A percentile compares a stretch with the other conserved stretches of the same genome.
Conservation (phyloP, 2,113 vertebrate species). For the Nasalis larvatus region DNA sequence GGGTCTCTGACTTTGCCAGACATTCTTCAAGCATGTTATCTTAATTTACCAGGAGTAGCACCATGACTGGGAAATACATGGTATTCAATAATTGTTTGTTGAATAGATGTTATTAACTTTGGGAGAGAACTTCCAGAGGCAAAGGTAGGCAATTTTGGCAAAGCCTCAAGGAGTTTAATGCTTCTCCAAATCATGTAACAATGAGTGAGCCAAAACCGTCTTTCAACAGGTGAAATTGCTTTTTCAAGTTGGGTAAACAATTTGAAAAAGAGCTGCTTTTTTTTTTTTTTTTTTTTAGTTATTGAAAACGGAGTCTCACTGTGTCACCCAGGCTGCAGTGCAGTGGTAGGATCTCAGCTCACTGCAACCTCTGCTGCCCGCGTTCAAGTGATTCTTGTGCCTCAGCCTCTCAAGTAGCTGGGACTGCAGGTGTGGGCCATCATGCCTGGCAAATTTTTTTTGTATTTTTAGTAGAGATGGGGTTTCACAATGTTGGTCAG, state of each 20-base stretch:
- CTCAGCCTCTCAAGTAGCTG: no score
- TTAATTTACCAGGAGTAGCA: neutral
- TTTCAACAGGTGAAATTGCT: slow-evolving; percentile 36
- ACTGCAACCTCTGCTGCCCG: no score
- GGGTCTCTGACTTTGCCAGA: neutral
- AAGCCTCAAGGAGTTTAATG: neutral
- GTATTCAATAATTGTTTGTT: neutral
- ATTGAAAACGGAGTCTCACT: no score
- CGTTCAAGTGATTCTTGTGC: no score
- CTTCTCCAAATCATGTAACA: neutral
- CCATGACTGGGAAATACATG: neutral
- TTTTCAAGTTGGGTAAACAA: neutral
- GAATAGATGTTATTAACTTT: neutral
- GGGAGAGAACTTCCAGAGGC: neutral
- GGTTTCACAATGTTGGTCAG: no score
- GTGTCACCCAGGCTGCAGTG: no score
- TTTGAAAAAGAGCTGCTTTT: neutral
- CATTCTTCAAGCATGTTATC: neutral
- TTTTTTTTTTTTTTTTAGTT: no score
- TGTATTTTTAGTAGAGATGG: no score
- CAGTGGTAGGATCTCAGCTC: no score
- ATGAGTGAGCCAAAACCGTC: neutral
- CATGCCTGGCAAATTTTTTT: no score
- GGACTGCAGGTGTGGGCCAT: no score
- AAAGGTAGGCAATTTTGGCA: neutral